Conservation (phyloP, 2,888 invertebrate genomes). For the Melieria crassipennis region DNA sequence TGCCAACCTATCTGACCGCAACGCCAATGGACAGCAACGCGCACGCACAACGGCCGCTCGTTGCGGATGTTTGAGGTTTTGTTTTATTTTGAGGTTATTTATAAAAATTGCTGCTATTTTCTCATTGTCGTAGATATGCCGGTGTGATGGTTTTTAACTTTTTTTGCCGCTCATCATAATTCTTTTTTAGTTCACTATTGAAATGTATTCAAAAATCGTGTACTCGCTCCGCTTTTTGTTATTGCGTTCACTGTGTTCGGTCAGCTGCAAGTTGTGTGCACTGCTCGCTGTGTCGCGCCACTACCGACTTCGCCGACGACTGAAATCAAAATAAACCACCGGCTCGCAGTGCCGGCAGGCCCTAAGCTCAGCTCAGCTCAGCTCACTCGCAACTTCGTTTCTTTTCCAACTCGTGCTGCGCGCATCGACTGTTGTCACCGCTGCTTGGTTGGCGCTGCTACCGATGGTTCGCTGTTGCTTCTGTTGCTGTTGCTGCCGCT, state of each 20-base stretch:
- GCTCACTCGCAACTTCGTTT: not conserved
- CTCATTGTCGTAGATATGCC: no score
- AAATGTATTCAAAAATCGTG: not conserved
- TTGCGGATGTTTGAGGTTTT: no score
- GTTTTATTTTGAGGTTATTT: no score
- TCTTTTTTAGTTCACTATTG: not conserved
- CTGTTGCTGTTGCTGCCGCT: conserved; percentile 1
- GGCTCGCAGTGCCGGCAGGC: conserved; percentile 9
- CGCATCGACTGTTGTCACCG: not conserved
- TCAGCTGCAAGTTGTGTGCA: not conserved
- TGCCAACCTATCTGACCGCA: no score
- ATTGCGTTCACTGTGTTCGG: not conserved
- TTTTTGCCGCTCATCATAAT: not conserved
- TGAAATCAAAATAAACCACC: conserved; percentile 34
- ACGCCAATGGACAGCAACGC: no score
- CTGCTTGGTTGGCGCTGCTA: not conserved
- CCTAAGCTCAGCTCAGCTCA: conserved; percentile 15
- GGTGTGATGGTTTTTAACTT: not conserved
- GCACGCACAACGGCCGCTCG: no score
- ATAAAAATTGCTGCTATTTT: no score
- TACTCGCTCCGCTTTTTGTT: not conserved
- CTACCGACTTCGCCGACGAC: conserved; percentile 32
- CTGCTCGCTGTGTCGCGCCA: not conserved
- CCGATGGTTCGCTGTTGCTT: not conserved
- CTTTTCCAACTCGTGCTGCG: no score